Conservation (phyloP, 2,888 invertebrate species). For the Erynnis tages region DNA sequence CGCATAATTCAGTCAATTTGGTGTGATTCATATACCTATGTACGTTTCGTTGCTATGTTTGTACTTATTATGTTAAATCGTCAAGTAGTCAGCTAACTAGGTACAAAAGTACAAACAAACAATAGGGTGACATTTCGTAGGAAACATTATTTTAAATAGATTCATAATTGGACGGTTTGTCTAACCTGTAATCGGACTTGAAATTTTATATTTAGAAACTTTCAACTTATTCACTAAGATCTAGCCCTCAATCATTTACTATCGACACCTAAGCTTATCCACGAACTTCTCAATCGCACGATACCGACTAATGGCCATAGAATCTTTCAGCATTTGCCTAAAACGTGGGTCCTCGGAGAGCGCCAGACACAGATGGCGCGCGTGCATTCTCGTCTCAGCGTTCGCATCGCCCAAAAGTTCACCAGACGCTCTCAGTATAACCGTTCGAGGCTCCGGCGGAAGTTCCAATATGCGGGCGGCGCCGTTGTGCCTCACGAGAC, state of each 20-base stretch:
- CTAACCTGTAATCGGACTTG: too few species aligned
- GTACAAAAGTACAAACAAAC: too few species aligned
- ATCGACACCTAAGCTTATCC: slow-evolving; percentile 73
- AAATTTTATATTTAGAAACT: not conserved
- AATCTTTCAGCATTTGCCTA: slow-evolving; percentile 87
- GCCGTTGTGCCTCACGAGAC: slow-evolving; percentile 87
- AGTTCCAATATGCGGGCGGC: slow-evolving; percentile 86
- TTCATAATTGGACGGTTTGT: not conserved
- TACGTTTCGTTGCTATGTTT: too few species aligned
- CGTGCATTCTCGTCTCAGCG: slow-evolving; percentile 91
- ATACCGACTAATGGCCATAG: slow-evolving; percentile 89
- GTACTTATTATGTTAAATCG: not conserved
- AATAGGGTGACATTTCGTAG: too few species aligned
- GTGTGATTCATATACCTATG: not conserved
- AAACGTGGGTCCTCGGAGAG: slow-evolving; percentile 89
- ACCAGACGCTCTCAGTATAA: slow-evolving; percentile 89
- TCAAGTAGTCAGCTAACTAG: not conserved
- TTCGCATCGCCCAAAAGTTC: slow-evolving; percentile 93
- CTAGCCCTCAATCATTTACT: slow-evolving; percentile 28
- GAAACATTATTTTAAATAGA: too few species aligned
- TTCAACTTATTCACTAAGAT: not conserved
- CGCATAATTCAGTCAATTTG: slow-evolving; percentile 61
- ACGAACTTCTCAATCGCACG: slow-evolving; percentile 93
- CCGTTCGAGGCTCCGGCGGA: slow-evolving; percentile 89
- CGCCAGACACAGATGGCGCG: slow-evolving; percentile 88